These are phyloP conservation scores for Ctenomys sociabilis DNA, from an alignment of 2,113 vertebrate genomes.

Conservation along the genomic window DNA sequence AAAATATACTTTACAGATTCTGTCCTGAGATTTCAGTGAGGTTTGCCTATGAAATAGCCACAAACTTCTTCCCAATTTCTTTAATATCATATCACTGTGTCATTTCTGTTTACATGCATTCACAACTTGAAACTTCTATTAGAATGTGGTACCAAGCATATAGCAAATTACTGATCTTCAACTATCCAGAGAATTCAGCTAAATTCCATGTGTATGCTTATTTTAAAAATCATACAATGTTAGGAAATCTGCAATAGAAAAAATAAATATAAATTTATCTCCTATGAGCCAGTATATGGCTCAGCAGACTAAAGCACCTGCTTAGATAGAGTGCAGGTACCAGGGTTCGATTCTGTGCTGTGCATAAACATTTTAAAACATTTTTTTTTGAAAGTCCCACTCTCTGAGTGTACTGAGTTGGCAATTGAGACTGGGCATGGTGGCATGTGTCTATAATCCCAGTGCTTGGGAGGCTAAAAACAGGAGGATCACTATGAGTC, in stretches of 20 bases:
- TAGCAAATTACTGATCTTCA: constrained; percentile 23
- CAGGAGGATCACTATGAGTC: too few species aligned
- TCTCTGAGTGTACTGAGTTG: too few species aligned
- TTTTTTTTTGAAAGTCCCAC: too few species aligned
- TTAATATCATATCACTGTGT: neutral
- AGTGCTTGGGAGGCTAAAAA: too few species aligned
- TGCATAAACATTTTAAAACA: too few species aligned
- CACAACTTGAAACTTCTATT: neutral
- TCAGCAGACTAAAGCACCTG: too few species aligned
- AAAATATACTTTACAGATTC: neutral
- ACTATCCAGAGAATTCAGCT: neutral
- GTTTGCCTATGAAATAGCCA: neutral
- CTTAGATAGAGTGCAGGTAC: too few species aligned
- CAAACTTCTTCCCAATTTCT: neutral
- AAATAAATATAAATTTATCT: constrained; percentile 48
- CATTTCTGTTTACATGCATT: constrained; percentile 33
- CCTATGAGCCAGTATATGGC: neutral
- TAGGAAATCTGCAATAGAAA: constrained; percentile 1
- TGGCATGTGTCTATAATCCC: too few species aligned
- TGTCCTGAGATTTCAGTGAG: neutral
- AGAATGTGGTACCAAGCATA: neutral
- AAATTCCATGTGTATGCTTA: neutral
- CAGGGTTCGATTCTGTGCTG: too few species aligned
- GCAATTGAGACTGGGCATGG: too few species aligned
- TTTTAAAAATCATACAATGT: constrained; percentile 39